phyloP scores from a whole-genome alignment of 2,888 invertebrate species.

The Acanthoscelides obtectus region DNA sequence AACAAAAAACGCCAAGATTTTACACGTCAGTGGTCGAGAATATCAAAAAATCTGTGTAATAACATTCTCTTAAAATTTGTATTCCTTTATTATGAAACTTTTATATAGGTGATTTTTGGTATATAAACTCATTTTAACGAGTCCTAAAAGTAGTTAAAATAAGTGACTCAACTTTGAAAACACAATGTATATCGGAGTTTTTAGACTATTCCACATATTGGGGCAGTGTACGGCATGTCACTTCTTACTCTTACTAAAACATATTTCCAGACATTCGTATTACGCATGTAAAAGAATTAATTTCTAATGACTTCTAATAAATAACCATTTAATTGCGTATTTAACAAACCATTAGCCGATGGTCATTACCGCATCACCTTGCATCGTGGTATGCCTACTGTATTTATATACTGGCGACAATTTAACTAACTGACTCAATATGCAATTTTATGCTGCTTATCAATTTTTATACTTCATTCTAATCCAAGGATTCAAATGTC shows the following conservation, averaged over 20 bases:
- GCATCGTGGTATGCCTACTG: neutral
- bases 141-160: no score
- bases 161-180: no score
- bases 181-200: no score
- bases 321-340: neutral
- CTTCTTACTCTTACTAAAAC: neutral
- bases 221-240: neutral
- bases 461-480: neutral
- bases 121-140: no score
- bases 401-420: neutral
- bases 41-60: no score
- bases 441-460: neutral
- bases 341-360: neutral
- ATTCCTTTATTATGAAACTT: no score
- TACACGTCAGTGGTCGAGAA: no score
- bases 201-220: neutral
- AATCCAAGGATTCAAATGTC: neutral
- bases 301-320: neutral
- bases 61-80: no score
- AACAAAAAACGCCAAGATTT: no score
- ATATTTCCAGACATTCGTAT: neutral
- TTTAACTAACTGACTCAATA: neutral
- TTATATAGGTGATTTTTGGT: no score
- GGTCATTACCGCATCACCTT: neutral
- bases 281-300: neutral